These are phyloP conservation scores for Anabacerthia variegaticeps DNA, from an alignment of 2,797 vertebrate species.

Conservation along the genomic window DNA sequence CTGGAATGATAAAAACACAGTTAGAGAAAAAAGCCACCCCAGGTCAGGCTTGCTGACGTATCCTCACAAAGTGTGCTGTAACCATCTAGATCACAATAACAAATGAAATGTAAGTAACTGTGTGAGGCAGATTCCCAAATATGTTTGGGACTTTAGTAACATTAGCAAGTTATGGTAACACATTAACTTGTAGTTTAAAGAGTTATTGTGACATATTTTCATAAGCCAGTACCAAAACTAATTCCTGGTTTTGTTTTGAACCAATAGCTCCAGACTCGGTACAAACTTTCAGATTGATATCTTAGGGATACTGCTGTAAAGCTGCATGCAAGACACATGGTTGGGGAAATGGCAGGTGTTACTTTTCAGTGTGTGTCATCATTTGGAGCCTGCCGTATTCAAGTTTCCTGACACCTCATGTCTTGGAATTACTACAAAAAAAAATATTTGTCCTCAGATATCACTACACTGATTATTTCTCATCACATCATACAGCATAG, in stretches of 20 bases:
- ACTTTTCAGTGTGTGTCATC: not conserved
- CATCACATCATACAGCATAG: not conserved
- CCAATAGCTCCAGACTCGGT: not conserved
- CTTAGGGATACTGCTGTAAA: not conserved
- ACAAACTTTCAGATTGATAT: not conserved
- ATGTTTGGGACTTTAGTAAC: not conserved
- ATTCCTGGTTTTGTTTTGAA: not conserved
- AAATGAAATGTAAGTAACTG: not conserved
- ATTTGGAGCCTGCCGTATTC: not conserved
- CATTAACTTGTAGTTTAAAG: not conserved
- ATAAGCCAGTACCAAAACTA: not conserved
- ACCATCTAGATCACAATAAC: not conserved
- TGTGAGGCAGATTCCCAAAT: not conserved
- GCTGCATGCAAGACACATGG: not conserved
- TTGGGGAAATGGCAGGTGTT: not conserved
- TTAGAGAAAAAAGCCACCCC: not conserved
- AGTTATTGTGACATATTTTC: not conserved
- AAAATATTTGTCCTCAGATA: slow-evolving; percentile 61
- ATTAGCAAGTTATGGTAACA: not conserved
- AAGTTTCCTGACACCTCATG: slow-evolving; percentile 35
- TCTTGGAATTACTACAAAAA: slow-evolving; percentile 39
- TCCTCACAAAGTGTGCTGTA: not conserved
- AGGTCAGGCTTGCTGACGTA: not conserved
- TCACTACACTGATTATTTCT: slow-evolving; percentile 55
- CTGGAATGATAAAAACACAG: not conserved